Evolutionary conservation across 1,140 invertebrate genomes (phyloP), one percentile per base, ranked within the genome.

Genomic region (Lucilia cuprina): DNA sequence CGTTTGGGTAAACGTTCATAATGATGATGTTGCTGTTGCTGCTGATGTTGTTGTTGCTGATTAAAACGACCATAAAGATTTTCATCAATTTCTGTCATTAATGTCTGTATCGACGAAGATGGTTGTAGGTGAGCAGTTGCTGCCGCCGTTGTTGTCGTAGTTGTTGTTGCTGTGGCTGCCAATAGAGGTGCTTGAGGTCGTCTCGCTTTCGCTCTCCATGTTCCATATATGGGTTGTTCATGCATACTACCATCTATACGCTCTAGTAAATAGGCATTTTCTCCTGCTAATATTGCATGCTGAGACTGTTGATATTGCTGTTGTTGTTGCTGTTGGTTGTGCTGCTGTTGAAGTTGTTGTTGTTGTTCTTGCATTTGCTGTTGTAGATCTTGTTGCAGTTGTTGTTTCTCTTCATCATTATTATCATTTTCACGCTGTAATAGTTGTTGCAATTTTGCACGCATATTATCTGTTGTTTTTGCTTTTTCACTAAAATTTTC

Each of bases 191-290:
- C 82, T 83, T 86, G 86, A 77, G 88, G 86, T 88, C 89, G 89
- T 88, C 87, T 89, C 89, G 89, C 89, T 90, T 90, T 90, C 89
- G 89, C 88, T 88, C 87, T 88, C 89, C 89, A 90, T 87, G 89
- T 90, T 84, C 89, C 89, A 85, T 90, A 90, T 87, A 90, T 89
- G 85, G 89, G 89, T 83, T 88, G 88, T 78, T 85, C 84, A 82
- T 84, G 83, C 19, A 84, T 82, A 77, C 60, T 82, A 25, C 50
- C 83, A 84, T 89, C 89, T 85, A 86, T 89, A 90, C 88, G 89
- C 89, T 90, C 89, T 88, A 90, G 88, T 90, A 90, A 90, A 82
- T 90, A 90, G 50, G 89, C 88, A 83, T 86, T 89, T 88, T 90
- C 88, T 84, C 88, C 85, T 85, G 84, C 5, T 84, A 82, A 35